These are phyloP conservation scores for Callionymus lyra DNA, from an alignment of 2,113 vertebrate species.

Conservation along the genomic window DNA sequence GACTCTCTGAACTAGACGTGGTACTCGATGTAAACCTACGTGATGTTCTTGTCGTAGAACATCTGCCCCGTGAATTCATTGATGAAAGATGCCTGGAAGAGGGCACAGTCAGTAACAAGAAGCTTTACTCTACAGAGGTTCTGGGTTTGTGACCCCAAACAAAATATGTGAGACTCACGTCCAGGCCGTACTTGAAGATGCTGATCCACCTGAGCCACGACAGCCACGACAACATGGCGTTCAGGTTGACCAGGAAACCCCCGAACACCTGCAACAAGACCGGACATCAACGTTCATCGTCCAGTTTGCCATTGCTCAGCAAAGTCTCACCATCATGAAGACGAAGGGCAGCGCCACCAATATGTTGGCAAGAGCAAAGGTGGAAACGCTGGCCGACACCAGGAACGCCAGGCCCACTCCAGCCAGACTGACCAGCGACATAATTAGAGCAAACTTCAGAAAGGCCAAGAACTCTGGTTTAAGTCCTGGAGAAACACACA, in stretches of 20 bases:
- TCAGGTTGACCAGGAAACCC: constrained; percentile 70
- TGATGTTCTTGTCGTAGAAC: constrained; percentile 32
- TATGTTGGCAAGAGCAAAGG: constrained; percentile 70
- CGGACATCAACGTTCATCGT: no score
- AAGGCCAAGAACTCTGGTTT: constrained; percentile 57
- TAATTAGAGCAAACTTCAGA: constrained; percentile 59
- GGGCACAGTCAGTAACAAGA: no score
- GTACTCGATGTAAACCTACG: constrained; percentile 42
- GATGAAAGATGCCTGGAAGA: constrained; percentile 59
- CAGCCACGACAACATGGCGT: constrained; percentile 69
- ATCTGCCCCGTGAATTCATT: constrained; percentile 61
- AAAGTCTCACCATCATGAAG: constrained; percentile 71
- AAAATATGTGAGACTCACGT: constrained; percentile 49
- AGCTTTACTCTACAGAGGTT: no score
- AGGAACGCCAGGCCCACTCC: constrained; percentile 68
- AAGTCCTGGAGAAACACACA: constrained; percentile 43
- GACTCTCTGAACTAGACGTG: not conserved
- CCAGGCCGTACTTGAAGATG: constrained; percentile 69
- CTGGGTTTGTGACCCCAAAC: not conserved
- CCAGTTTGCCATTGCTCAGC: no score
- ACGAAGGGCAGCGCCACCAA: constrained; percentile 69
- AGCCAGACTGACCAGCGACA: constrained; percentile 67
- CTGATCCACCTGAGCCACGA: constrained; percentile 73
- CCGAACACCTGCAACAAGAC: constrained; percentile 64
- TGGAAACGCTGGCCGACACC: constrained; percentile 62